Evolutionary conservation across 37 sponge, comb jelly and placozoan species (phyloP).

Genomic region (Diacarnus erythraeanus): DNA sequence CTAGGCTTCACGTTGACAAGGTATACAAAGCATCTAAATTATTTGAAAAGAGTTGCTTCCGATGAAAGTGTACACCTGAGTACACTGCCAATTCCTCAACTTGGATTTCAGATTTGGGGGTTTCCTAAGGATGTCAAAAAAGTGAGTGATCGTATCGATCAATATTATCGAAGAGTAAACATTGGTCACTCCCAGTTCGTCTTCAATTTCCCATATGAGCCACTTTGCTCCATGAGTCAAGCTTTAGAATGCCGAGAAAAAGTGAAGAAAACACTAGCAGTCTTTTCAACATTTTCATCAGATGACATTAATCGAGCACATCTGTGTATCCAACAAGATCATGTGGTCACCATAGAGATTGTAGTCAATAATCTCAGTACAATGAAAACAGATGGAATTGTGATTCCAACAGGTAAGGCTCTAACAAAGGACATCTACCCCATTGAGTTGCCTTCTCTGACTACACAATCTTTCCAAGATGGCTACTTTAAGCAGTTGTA

Average conservation of each 20-base stretch:
- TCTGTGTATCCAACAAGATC: neutral
- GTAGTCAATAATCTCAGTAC: conserved; percentile 27
- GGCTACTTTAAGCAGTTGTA: neutral
- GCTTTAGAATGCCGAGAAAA: neutral
- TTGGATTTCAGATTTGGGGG: neutral
- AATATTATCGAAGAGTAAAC: neutral
- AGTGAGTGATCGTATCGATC: neutral
- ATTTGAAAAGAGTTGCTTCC: neutral
- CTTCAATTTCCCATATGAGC: neutral
- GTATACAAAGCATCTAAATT: neutral
- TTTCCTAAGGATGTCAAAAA: neutral
- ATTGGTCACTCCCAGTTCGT: neutral
- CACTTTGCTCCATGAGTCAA: neutral
- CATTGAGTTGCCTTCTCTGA: neutral
- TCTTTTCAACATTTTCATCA: neutral
- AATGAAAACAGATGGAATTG: conserved; percentile 57
- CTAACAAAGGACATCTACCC: neutral
- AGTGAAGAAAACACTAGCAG: neutral
- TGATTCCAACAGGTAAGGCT: conserved; percentile 63
- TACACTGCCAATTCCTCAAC: neutral
- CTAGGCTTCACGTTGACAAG: no score
- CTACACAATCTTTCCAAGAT: neutral
- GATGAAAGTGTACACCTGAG: neutral
- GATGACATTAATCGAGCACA: neutral
- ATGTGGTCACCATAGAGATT: conserved; percentile 30